phyloP scores from a whole-genome alignment of 2,113 vertebrate species.

The Tretioscincus oriximinensis region DNA sequence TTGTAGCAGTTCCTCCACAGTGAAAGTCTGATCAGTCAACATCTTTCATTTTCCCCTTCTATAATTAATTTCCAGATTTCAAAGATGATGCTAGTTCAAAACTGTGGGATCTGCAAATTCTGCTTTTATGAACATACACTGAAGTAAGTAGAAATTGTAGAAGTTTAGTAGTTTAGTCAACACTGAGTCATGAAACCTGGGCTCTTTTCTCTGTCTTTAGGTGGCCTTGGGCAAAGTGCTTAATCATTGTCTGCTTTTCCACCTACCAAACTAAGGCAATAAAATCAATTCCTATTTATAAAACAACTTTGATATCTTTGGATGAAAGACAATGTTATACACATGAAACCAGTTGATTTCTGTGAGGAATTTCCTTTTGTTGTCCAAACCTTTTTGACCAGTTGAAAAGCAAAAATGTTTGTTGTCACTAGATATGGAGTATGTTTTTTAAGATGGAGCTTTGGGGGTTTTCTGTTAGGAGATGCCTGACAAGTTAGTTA shows the following conservation, averaged over 20 bases:
- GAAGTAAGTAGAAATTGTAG: background rate
- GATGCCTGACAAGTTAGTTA: constrained; percentile 47
- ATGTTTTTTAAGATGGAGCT: constrained; percentile 54
- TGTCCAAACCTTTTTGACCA: constrained; percentile 24
- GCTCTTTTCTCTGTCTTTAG: constrained; percentile 11
- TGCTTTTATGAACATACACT: background rate
- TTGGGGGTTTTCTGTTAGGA: constrained; percentile 59
- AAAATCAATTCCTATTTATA: constrained; percentile 27
- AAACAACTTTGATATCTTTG: constrained; percentile 34
- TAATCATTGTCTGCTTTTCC: constrained; percentile 31
- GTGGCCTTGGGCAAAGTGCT: constrained; percentile 33
- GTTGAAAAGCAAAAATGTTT: constrained; percentile 29
- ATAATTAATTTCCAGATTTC: constrained; percentile 26
- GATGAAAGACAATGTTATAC: constrained; percentile 9
- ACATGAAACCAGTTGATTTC: constrained; percentile 44
- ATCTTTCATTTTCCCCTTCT: constrained; percentile 26
- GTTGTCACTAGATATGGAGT: constrained; percentile 51
- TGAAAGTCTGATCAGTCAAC: background rate
- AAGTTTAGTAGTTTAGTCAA: constrained; percentile 1
- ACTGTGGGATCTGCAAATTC: background rate
- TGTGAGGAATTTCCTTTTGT: constrained; percentile 43
- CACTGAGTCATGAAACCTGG: background rate
- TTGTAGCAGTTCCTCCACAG: too few species aligned
- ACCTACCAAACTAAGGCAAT: constrained; percentile 43
- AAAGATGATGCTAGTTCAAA: constrained; percentile 36